Conservation (phyloP, 2,888 invertebrate genomes). For the Lasioglossum villosulum region DNA sequence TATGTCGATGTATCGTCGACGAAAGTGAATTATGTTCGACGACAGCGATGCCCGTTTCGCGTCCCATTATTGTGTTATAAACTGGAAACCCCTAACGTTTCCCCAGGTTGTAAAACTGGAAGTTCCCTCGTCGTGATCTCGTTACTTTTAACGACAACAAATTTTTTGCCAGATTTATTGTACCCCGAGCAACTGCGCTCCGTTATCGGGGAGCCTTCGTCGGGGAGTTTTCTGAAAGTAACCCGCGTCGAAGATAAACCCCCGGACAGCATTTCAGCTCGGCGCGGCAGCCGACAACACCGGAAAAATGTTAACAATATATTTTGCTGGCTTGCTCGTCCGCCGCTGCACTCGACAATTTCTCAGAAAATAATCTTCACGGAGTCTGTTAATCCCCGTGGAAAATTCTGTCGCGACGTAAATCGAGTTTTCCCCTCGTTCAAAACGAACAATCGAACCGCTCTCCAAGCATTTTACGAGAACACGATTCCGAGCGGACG, state of each 20-base stretch:
- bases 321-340: not conserved
- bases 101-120: not conserved
- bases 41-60: not conserved
- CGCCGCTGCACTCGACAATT: not conserved
- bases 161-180: constrained; percentile 25
- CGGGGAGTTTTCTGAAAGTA: not conserved
- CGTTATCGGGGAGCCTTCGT: not conserved
- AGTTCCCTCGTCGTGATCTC: not conserved
- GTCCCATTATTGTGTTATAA: not conserved
- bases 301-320: constrained; percentile 14
- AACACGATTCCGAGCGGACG: too few relatives aligned
- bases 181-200: not conserved
- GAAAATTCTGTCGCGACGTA: not conserved
- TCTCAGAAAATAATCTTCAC: not conserved
- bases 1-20: not conserved
- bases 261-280: not conserved
- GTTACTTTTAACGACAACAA: constrained; percentile 18
- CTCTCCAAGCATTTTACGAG: not conserved
- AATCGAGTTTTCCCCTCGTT: not conserved
- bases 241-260: constrained; percentile 5
- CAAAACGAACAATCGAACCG: not conserved
- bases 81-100: not conserved
- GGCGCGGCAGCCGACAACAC: not conserved
- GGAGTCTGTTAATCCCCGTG: not conserved
- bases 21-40: not conserved